Base-by-base conservation (phyloP, 2,797 vertebrate species). In the Eremophila alpestris region DNA sequence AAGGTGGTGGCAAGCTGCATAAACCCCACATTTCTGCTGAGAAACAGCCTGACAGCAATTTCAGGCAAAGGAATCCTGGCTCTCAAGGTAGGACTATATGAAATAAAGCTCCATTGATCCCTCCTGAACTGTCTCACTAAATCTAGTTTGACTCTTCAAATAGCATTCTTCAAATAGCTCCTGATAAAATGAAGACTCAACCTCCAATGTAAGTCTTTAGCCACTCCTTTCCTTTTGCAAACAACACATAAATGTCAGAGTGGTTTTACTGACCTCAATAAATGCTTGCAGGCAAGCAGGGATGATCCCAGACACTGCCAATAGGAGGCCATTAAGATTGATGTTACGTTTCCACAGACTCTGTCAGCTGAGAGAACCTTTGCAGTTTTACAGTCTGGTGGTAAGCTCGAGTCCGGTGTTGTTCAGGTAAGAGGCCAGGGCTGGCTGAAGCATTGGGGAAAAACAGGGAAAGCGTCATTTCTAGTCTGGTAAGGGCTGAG, bases 101-200 rank as follows among this genome's bases (percentile, higher is more conserved):
- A 96, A 95, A 89, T 83, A 89, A 96, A 93, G 67, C 81, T 93
- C 48, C 5, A 3, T 40, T 91, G 85, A 94, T 91, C 83, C 60
- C 49, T 62, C 56, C 77, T 83, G 85, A 83, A 80, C 71, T 7
- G 3, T 64, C 45, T 76, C 8, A 41, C 79, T 88, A 80, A 93
- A 95, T 93, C 89, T 88, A 75, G 83, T 45, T 87, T 75, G 80
- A 60, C 51, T 93, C 75, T 89, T 93, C 86, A 90, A 80, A 85
- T 13, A 89, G 74, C 54, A 56, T 45, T 87, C 88, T 77, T 88
- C 87, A 90, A 80, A 93, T 9, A 91, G 56, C 38, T 94, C 49
- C 78, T 71, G 91, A 83, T 34, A 71, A 90, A 95, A 79, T 13
- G 34, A 78, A 74, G 46, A 60, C 48, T 88, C 76, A 79, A 54